Conservation (phyloP, 35 echinoderm and acorn worm species). For the Amphiura filiformis region DNA sequence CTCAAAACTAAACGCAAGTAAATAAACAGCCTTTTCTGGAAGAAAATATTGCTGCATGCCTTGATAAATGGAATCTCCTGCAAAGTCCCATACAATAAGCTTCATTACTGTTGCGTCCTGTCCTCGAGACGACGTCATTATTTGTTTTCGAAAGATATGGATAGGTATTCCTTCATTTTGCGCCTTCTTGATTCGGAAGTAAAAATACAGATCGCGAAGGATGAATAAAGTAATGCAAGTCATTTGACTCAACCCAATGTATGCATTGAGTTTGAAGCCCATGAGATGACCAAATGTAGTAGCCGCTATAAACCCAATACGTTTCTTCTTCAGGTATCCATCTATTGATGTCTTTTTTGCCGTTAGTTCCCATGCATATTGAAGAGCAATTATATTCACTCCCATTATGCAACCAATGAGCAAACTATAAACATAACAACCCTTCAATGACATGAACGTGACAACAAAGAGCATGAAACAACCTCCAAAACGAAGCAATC, state of each 20-base stretch:
- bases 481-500: background rate
- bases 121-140: background rate
- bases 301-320: constrained; percentile 8
- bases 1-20: constrained; percentile 22
- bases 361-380: background rate
- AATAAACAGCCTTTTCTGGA: constrained; percentile 12
- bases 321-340: background rate
- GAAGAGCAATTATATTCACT: background rate
- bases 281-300: constrained; percentile 10
- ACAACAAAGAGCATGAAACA: background rate
- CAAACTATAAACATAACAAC: background rate
- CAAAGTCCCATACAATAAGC: constrained; percentile 34
- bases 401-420: background rate
- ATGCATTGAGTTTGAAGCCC: background rate
- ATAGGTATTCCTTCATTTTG: constrained; percentile 12
- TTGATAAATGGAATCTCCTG: constrained; percentile 23
- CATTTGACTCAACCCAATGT: background rate
- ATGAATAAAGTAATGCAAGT: background rate
- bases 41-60: constrained; percentile 22
- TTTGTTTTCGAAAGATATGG: background rate
- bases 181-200: background rate
- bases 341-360: background rate
- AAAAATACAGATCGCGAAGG: background rate
- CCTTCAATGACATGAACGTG: background rate
- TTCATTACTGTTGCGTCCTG: background rate